Evolutionary conservation across 2,888 invertebrate species (phyloP).

Genomic region (Carabus problematicus): DNA sequence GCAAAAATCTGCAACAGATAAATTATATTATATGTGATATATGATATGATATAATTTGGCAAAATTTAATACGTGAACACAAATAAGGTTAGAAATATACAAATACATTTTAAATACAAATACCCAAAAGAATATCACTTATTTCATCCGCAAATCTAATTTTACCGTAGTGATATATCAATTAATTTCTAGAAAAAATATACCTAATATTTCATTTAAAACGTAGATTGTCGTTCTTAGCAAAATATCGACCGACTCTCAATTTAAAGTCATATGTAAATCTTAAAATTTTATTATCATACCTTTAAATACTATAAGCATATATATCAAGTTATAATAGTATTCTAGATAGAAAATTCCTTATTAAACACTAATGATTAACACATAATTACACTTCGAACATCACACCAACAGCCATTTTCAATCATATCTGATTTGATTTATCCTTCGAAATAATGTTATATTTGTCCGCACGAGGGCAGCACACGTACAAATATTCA

Average conservation of each 20-base stretch:
- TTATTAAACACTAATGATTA: constrained; percentile 30
- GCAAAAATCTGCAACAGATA: too few relatives aligned
- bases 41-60: too few relatives aligned
- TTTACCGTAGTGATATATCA: too few relatives aligned
- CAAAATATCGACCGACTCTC: constrained; percentile 13
- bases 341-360: constrained; percentile 7
- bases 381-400: constrained; percentile 28
- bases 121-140: too few relatives aligned
- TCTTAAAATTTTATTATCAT: not conserved
- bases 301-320: constrained; percentile 1
- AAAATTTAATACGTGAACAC: too few relatives aligned
- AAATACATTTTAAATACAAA: too few relatives aligned
- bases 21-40: too few relatives aligned
- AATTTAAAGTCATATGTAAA: not conserved
- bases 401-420: constrained; percentile 27
- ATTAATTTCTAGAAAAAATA: too few relatives aligned
- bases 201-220: not conserved
- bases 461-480: not conserved
- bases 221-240: constrained; percentile 1
- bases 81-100: too few relatives aligned
- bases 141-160: too few relatives aligned
- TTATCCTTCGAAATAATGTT: too few relatives aligned
- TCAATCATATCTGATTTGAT: constrained; percentile 2
- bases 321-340: constrained; percentile 7
- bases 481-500: not conserved